Evolutionary conservation across 2,888 invertebrate species (phyloP).

Genomic region (Leptinotarsa haldemani): DNA sequence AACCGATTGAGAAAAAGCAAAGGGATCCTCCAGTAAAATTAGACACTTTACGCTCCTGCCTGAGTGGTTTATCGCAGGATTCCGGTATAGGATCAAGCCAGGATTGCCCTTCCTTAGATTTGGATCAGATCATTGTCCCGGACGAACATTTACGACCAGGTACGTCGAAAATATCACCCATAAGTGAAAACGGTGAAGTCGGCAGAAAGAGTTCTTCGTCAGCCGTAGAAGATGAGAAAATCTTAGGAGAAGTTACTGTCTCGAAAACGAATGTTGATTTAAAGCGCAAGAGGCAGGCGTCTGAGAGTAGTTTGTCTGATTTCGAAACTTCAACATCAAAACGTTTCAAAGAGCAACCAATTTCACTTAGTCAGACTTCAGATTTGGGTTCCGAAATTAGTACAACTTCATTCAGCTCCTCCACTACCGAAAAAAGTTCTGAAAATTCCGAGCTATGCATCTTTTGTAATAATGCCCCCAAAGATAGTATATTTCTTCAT

Average conservation of each 20-base stretch:
- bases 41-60: conserved; percentile 61
- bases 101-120: conserved; percentile 57
- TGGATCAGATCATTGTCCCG: conserved; percentile 61
- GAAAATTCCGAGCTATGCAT: conserved; percentile 67
- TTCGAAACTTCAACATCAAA: conserved; percentile 50
- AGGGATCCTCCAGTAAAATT: conserved; percentile 55
- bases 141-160: conserved; percentile 50
- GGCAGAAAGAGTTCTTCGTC: neutral
- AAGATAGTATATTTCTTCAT: conserved; percentile 77
- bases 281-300: conserved; percentile 51
- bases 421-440: conserved; percentile 23
- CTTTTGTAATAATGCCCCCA: conserved; percentile 72
- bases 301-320: conserved; percentile 58
- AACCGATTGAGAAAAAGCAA: conserved; percentile 34
- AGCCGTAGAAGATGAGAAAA: conserved; percentile 8
- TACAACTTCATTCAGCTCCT: conserved; percentile 32
- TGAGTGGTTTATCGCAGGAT: conserved; percentile 60
- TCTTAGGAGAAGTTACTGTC: neutral
- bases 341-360: conserved; percentile 20
- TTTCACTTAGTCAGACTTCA: conserved; percentile 39
- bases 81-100: conserved; percentile 65
- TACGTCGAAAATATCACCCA: conserved; percentile 26
- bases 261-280: neutral
- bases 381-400: conserved; percentile 44
- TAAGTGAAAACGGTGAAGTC: neutral